A percentile compares a stretch with the other conserved stretches of the same genome.
Conservation (phyloP, 2,888 invertebrate species). For the Serrognathus titanus region DNA sequence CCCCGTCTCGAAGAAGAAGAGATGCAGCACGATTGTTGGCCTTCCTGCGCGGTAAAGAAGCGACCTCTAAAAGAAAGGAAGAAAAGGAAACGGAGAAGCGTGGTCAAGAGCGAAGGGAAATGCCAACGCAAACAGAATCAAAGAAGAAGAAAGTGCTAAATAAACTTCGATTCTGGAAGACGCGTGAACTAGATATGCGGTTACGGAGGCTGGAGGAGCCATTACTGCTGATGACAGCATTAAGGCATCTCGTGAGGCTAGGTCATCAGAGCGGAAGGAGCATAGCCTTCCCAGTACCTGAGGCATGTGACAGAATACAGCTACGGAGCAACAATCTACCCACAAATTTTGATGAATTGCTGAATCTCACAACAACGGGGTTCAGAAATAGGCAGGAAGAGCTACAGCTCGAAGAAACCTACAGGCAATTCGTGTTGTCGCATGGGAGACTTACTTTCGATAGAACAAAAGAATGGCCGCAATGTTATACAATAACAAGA, state of each 20-base stretch:
- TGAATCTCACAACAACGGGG: background rate
- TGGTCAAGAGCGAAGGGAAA: no score
- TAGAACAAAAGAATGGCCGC: background rate
- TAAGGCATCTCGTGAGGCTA: background rate
- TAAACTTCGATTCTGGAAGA: no score
- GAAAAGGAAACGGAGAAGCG: no score
- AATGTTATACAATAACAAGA: background rate
- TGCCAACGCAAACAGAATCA: no score
- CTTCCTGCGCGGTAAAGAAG: no score
- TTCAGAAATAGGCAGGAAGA: constrained; percentile 5
- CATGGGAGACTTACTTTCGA: constrained; percentile 6
- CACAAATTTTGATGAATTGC: background rate
- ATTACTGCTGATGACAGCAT: no score
- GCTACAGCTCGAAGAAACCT: background rate
- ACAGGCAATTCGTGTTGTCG: constrained; percentile 3
- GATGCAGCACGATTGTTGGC: no score
- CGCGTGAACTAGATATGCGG: no score
- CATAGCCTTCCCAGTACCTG: constrained; percentile 5
- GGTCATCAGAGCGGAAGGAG: background rate
- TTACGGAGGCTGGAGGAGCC: no score
- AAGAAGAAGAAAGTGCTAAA: no score
- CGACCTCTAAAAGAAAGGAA: no score
- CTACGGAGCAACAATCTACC: background rate
- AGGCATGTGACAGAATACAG: constrained; percentile 4
- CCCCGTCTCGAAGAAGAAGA: no score